Conservation (phyloP, 2,797 vertebrate genomes). For the Crossoptilon crossoptilon region DNA sequence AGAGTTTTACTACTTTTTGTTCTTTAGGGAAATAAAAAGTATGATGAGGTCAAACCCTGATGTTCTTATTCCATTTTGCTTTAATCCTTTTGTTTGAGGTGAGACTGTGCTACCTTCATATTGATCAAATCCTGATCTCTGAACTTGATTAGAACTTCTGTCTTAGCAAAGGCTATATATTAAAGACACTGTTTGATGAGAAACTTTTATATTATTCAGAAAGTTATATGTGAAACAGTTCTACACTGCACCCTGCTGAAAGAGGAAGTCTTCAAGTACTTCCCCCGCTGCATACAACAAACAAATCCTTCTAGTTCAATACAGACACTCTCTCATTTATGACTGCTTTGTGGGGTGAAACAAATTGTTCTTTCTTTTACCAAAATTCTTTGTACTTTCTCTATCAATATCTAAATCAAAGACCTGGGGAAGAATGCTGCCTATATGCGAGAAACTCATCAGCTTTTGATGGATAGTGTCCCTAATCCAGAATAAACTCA, state of each 20-base stretch:
- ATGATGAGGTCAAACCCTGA: accelerated
- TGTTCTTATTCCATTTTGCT: neutral
- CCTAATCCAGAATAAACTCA: neutral
- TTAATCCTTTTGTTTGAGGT: neutral
- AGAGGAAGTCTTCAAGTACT: neutral
- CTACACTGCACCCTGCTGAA: neutral
- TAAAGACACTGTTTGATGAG: neutral
- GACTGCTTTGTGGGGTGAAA: neutral
- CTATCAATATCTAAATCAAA: conserved; percentile 8
- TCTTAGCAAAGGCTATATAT: neutral
- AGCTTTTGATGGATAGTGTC: neutral
- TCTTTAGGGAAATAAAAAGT: neutral
- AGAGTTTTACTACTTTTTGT: neutral
- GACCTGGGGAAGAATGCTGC: neutral
- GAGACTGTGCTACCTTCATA: neutral
- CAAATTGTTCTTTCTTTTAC: neutral
- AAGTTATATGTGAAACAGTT: neutral
- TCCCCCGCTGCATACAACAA: neutral
- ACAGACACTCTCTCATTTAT: neutral
- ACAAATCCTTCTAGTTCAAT: neutral
- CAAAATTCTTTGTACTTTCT: neutral
- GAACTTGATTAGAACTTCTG: neutral
- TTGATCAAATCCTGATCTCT: neutral
- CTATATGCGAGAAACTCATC: neutral
- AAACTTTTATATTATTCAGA: neutral